phyloP scores from a whole-genome alignment of 1,140 invertebrate genomes.

The Aporrectodea caliginosa region DNA sequence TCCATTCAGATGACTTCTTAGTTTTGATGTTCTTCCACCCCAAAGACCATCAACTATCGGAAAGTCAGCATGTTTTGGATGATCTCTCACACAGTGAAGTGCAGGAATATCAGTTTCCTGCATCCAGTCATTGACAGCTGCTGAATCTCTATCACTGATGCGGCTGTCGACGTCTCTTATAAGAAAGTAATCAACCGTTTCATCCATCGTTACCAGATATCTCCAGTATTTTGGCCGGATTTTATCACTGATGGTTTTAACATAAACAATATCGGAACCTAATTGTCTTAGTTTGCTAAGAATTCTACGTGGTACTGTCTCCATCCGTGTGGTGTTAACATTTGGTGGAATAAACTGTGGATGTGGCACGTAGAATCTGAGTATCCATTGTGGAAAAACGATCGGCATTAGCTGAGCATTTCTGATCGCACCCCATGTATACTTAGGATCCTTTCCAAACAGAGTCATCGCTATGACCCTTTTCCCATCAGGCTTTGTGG shows the following conservation, averaged over 20 bases:
- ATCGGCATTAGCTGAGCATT: constrained; percentile 31
- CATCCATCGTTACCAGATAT: constrained; percentile 44
- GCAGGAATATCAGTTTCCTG: constrained; percentile 18
- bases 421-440: constrained; percentile 28
- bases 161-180: constrained; percentile 43
- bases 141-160: constrained; percentile 40
- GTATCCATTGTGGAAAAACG: constrained; percentile 29
- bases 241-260: not conserved
- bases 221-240: constrained; percentile 37
- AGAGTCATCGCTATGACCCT: constrained; percentile 32
- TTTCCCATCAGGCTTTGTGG: too few relatives aligned
- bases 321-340: not conserved
- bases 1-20: not conserved
- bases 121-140: constrained; percentile 42
- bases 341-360: not conserved
- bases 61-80: constrained; percentile 33
- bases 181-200: constrained; percentile 43
- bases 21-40: too few relatives aligned
- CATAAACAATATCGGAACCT: constrained; percentile 3
- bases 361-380: constrained; percentile 21
- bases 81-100: constrained; percentile 46
- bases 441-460: constrained; percentile 13
- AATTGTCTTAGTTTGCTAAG: not conserved
- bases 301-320: constrained; percentile 14
- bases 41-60: constrained; percentile 11